These are phyloP conservation scores for Colius striatus DNA, from an alignment of 2,113 vertebrate species.

Conservation along the genomic window DNA sequence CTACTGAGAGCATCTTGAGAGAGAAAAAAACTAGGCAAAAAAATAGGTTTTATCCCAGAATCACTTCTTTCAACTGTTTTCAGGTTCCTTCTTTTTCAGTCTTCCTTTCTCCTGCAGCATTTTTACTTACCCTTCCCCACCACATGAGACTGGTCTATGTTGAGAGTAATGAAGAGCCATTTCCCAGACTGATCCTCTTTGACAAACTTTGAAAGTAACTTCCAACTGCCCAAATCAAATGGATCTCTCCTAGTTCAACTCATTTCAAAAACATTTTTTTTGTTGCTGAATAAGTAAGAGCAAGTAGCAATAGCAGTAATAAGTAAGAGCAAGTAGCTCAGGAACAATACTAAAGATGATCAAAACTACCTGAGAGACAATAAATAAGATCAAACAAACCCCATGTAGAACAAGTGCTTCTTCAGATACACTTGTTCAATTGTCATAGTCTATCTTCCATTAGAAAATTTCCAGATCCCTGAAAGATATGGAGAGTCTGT, in stretches of 20 bases:
- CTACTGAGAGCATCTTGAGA: conserved; percentile 8
- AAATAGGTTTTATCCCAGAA: not conserved
- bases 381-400: not conserved
- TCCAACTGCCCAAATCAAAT: not conserved
- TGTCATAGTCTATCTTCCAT: not conserved
- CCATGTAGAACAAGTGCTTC: not conserved
- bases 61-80: not conserved
- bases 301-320: not conserved
- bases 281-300: not conserved
- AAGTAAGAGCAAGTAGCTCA: not conserved
- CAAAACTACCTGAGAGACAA: not conserved
- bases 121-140: not conserved
- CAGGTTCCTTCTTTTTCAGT: not conserved
- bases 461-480: not conserved
- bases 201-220: not conserved
- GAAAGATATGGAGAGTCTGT: not conserved
- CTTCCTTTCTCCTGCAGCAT: not conserved
- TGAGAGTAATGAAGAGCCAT: not conserved
- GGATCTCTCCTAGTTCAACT: not conserved
- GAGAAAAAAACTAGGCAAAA: not conserved
- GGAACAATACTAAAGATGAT: not conserved
- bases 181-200: not conserved
- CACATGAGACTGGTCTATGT: not conserved
- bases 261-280: not conserved
- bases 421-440: not conserved